Evolutionary conservation across 2,797 vertebrate species (phyloP), one percentile per base, ranked within the genome.

Genomic region (Amazona ochrocephala): DNA sequence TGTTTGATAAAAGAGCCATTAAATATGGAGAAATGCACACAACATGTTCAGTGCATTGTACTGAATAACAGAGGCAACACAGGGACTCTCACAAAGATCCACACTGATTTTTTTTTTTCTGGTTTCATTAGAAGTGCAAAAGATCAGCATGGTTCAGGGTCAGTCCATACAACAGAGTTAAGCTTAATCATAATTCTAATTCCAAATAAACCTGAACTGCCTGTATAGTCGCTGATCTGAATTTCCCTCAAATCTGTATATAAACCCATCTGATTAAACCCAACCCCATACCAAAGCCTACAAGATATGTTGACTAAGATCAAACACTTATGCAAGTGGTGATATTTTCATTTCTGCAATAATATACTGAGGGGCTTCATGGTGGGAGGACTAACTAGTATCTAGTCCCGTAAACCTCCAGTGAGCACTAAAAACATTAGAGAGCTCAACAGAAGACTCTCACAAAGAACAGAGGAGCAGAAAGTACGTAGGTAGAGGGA

Each of bases 1-100:
- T 79, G 75, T 81, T 90, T 88, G 84, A 94, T 92, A 90, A 89
- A 84, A 89, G 62, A 91, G 10, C 48, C 82, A 90, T 91, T 92
- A 91, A 96, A 90, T 66, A 95, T 76, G 79, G 89, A 96, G 76
- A 96, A 91, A 48, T 58, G 74, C 75, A 81, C 61, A 84, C 77
- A 91, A 74, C 75, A 71, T 24, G 34, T 54, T 89, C 80, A 34
- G 48, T 76, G 47, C 39, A 67, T 61, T 84, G 86, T 83, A 56
- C 37, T 84, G 83, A 95, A 94, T 47, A 83, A 64, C 83, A 77
- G 30, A 93, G 53, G 30, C 51, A 85, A 54, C 47, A 47, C 37
- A 13, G 30, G 32, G 50, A 26, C 13, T 89, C 70, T 79, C 47
- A 13, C 47, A 84, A 84, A 90, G 74, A 84, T 17, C 39, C 66